Evolutionary conservation across 2,888 invertebrate species (phyloP), one percentile per base, ranked within the genome.

Genomic region (Spicauda simplicius): DNA sequence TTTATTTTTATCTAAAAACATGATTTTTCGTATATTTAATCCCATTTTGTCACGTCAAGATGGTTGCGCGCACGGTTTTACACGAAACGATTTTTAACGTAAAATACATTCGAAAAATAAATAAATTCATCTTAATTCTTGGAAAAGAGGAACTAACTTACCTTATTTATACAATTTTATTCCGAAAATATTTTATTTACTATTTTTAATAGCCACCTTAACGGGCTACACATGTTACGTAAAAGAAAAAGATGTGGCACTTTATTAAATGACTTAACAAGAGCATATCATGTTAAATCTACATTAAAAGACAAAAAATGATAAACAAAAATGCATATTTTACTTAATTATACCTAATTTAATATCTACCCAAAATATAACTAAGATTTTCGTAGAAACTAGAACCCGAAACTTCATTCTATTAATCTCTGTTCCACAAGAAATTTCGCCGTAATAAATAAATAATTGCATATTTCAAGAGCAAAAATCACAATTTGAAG

Each of bases 11-110:
- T 8, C 59, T 68, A 71, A 66, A 67, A 53, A 16, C 5, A 7
- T 20, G 10, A 19, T 64, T 69, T 65, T 45, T 52, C n/a, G 2
- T 2, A 16, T 52, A 69, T 62, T 73, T 77, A 73, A 52, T 25
- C 41, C 48, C 18, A 18, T 53, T 52, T 62, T 25, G 50, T 19
- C 25, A 37, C 30, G 20, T 25, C 14, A 53, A 59, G n/a, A 6
- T 11, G n/a, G 7, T 41, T 8, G 11, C 20, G n/a, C 60, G 48
- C 18, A n/a, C 50, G 50, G n/a, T 50, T 66, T 20, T 56, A 55
- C 25, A 18, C 37, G 16, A n/a, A 33, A 10, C 16, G 37, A 19
- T 16, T 19, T 56, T 60, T 61, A 20, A 14, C 25, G 6, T 14
- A 50, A 10, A 10, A 55, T 50, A 50, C 16, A 14, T 55, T 37